These are phyloP conservation scores for Tamandua tetradactyla DNA, from an alignment of 2,797 vertebrate species.

Conservation along the genomic window DNA sequence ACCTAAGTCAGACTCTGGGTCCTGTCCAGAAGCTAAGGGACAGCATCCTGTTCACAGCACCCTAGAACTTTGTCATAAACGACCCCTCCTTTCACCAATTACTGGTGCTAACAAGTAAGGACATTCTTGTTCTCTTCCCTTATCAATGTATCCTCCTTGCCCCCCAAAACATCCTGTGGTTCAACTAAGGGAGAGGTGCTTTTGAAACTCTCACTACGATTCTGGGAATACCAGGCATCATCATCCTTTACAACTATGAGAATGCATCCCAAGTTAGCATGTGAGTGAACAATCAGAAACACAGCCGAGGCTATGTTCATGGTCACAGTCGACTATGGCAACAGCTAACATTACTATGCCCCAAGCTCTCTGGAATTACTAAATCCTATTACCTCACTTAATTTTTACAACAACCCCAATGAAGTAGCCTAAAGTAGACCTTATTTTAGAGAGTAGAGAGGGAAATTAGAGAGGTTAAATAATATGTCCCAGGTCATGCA, in stretches of 20 bases:
- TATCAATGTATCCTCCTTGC: background rate
- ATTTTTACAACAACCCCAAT: background rate
- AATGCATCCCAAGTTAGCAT: background rate
- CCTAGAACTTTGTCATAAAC: background rate
- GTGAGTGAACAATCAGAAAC: background rate
- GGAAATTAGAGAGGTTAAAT: constrained; percentile 10
- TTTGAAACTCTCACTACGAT: background rate
- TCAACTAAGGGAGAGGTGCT: background rate
- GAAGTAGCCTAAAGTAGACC: background rate
- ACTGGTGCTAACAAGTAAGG: background rate
- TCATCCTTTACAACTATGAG: background rate
- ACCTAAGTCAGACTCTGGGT: background rate
- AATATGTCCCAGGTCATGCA: background rate
- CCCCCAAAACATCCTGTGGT: background rate
- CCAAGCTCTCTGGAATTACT: background rate
- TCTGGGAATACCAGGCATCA: background rate
- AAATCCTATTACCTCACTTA: background rate
- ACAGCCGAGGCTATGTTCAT: background rate
- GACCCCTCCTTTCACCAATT: background rate
- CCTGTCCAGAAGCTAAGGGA: background rate
- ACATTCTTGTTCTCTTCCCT: background rate
- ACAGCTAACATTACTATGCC: background rate
- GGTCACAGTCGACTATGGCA: background rate
- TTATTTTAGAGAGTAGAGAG: background rate
- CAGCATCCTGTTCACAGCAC: background rate